A percentile compares a stretch with the other conserved stretches of the same genome.
Evolutionary conservation across 2,888 invertebrate species (phyloP).

Genomic region (Oeneis ivallda): DNA sequence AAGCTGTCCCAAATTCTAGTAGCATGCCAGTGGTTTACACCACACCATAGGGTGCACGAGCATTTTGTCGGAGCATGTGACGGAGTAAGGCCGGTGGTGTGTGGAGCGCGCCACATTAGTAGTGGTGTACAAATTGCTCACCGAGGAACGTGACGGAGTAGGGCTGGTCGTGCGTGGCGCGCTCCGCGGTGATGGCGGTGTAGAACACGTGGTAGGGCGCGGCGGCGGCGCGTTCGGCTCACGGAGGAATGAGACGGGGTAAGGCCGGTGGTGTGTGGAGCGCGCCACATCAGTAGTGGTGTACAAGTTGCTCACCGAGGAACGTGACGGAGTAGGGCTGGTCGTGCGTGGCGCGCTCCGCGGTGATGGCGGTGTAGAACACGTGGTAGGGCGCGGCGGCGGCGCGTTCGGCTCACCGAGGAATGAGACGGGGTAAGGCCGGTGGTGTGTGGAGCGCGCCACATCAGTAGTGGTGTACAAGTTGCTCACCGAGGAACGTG

Average conservation of each 20-base stretch:
- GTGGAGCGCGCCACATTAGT: too few species aligned
- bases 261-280: too few species aligned
- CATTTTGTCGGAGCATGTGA: too few species aligned
- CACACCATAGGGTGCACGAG: too few species aligned
- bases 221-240: conserved; percentile 82
- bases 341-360: conserved; percentile 81
- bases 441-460: too few species aligned
- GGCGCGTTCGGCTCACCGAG: conserved; percentile 77
- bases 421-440: too few species aligned
- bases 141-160: conserved; percentile 87
- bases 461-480: too few species aligned
- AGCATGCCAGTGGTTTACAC: too few species aligned
- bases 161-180: conserved; percentile 83
- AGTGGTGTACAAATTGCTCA: conserved; percentile 44
- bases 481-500: conserved; percentile 85
- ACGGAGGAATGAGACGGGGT: too few species aligned
- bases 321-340: conserved; percentile 87
- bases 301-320: conserved; percentile 70
- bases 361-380: conserved; percentile 88
- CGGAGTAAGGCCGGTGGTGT: too few species aligned
- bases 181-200: conserved; percentile 84
- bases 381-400: conserved; percentile 87
- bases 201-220: conserved; percentile 89
- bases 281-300: too few species aligned
- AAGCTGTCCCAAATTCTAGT: too few species aligned